Evolutionary conservation across 2,113 vertebrate genomes (phyloP), one percentile per base, ranked within the genome.

Genomic region (Eira barbara): DNA sequence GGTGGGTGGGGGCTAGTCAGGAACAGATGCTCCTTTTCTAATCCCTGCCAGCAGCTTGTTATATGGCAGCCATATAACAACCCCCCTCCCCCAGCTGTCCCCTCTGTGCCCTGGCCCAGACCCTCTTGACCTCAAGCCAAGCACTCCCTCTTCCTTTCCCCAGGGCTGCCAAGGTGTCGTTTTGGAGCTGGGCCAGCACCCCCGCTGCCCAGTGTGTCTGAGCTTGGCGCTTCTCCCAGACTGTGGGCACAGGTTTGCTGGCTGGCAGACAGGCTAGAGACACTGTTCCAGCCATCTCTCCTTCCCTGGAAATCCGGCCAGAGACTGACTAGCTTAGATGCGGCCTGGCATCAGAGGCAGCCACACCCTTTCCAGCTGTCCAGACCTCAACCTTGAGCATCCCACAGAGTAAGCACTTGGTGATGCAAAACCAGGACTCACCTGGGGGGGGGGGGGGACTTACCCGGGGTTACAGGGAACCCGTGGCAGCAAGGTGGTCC

Each of bases 211-310:
- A 42, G 45, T 13, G 67, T 93, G 85, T 91, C 93, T 36, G 57
- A 20, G 47, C 55, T 95, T 98, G 97, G 95, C 98, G 42, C 76
- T 31, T 80, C 9, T 97, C 97, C 97, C 97, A 95, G 97, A 91
- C 92, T 55, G 93, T 63, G 83, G 88, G 93, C 39, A 36, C 76
- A 97, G 97, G 97, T 94, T 97, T 85, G 95, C 85, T 92, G 67
- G 67, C 92, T 96, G 96, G 74, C 84, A 94, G 89, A 47, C 57
- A 13, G 69, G 61, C 93, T 78, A 25, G 55, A 73, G 86, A 89
- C 74, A 47, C 27, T 20, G 49, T 67, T 79, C 80, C 76, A 85
- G 71, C n/a, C n/a, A 83, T 90, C 36, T 21, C n/a, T 96, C 79
- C 34, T 88, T 97, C 88, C 93, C 82, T 94, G 80, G 90, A 98